Percentiles rank a stretch among this genome's conserved stretches.
phyloP scores from a whole-genome alignment of 1,140 invertebrate genomes.

The Vollenhovia emeryi region DNA sequence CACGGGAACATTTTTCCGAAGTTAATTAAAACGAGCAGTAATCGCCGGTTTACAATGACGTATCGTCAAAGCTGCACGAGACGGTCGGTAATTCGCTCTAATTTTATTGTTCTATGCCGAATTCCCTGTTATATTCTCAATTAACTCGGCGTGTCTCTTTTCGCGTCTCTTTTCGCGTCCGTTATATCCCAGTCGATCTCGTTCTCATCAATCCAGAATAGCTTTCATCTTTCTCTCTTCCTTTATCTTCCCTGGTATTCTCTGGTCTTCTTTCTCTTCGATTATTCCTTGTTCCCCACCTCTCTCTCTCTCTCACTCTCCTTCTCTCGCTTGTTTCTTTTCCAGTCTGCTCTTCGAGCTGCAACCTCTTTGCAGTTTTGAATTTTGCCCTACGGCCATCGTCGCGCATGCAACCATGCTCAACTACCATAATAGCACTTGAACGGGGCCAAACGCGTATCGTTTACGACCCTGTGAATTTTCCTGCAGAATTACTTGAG shows the following conservation, averaged over 20 bases:
- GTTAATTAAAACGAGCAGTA: constrained; percentile 72
- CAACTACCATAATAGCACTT: constrained; percentile 51
- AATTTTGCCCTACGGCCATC: constrained; percentile 47
- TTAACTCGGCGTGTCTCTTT: constrained; percentile 40
- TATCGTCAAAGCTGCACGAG: constrained; percentile 27
- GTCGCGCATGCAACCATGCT: constrained; percentile 14
- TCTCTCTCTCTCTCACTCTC: neutral
- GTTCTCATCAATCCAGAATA: constrained; percentile 10
- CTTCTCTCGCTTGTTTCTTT: neutral
- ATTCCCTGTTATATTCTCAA: constrained; percentile 21
- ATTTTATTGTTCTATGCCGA: neutral
- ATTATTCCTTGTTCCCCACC: neutral
- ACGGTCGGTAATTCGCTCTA: neutral
- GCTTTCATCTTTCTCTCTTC: constrained; percentile 2
- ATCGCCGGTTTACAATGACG: constrained; percentile 31
- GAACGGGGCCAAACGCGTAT: constrained; percentile 49
- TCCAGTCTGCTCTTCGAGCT: neutral
- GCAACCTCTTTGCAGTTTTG: constrained; percentile 35
- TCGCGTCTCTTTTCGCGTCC: neutral
- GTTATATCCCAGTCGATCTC: neutral
- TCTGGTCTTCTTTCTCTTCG: neutral
- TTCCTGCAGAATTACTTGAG: constrained; percentile 47
- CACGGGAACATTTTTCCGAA: constrained; percentile 68
- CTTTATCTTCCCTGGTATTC: neutral
- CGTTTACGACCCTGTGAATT: constrained; percentile 64